phyloP scores from a whole-genome alignment of 1,140 invertebrate species.

The Drosophila gunungcola region DNA sequence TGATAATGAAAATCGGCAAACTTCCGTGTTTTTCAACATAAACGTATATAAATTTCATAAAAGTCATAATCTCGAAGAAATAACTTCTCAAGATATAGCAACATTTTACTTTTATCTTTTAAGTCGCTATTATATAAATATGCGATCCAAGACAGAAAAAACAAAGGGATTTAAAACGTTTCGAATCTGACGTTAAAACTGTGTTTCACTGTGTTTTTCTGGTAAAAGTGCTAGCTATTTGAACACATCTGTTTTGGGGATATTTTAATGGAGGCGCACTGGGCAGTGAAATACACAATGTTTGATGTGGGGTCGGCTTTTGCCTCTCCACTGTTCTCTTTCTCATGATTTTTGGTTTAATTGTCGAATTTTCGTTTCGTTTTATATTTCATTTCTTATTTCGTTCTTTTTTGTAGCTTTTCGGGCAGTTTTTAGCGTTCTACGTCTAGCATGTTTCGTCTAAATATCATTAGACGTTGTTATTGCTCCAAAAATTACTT shows the following conservation, averaged over 20 bases:
- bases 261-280: conserved; percentile 13
- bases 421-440: conserved; percentile 21
- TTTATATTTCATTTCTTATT: conserved; percentile 28
- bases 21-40: too few relatives aligned
- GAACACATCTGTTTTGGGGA: conserved; percentile 5
- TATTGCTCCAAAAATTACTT: conserved; percentile 74
- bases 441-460: conserved; percentile 56
- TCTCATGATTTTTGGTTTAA: conserved; percentile 41
- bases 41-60: too few relatives aligned
- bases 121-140: too few relatives aligned
- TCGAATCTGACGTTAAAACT: too few relatives aligned
- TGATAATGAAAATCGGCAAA: too few relatives aligned
- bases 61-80: too few relatives aligned
- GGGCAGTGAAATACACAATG: conserved; percentile 4
- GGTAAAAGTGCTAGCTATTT: neutral
- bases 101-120: too few relatives aligned
- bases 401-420: conserved; percentile 20
- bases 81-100: too few relatives aligned
- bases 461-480: conserved; percentile 62
- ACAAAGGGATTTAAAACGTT: too few relatives aligned
- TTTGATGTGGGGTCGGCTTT: conserved; percentile 42
- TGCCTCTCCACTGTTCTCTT: conserved; percentile 24
- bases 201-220: too few relatives aligned
- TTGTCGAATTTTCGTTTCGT: conserved; percentile 56
- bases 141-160: too few relatives aligned